Conservation (phyloP, 2,797 vertebrate species). For the Trachops cirrhosus region DNA sequence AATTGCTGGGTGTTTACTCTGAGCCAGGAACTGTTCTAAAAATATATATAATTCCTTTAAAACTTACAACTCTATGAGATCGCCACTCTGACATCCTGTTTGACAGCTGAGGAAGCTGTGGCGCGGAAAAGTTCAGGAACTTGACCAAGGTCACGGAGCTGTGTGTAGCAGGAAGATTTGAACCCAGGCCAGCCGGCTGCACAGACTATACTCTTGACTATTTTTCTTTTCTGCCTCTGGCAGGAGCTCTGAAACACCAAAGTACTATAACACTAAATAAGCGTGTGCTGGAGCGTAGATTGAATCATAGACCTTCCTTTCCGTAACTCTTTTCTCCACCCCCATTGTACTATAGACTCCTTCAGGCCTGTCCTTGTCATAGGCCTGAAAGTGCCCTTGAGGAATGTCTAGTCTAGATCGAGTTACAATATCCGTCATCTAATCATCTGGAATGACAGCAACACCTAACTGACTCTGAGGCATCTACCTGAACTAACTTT, state of each 20-base stretch:
- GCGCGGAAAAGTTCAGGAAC: background rate
- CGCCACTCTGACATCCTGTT: background rate
- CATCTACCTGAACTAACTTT: background rate
- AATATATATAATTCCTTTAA: background rate
- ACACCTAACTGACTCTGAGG: background rate
- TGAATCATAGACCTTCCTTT: background rate
- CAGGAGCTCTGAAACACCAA: background rate
- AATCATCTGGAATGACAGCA: background rate
- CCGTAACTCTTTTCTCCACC: background rate
- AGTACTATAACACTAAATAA: background rate
- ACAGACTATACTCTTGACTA: background rate
- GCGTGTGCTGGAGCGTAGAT: background rate
- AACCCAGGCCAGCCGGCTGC: background rate
- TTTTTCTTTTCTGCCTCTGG: background rate
- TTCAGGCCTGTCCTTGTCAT: background rate
- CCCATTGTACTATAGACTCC: background rate
- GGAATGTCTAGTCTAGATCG: background rate
- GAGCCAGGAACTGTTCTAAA: background rate
- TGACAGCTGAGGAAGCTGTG: background rate
- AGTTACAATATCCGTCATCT: background rate
- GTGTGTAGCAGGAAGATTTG: background rate
- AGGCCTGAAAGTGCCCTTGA: background rate
- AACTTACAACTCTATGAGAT: background rate
- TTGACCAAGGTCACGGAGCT: background rate
- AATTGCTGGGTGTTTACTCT: background rate